A percentile compares a stretch with the other conserved stretches of the same genome.
These are phyloP conservation scores for Musca domestica DNA, from an alignment of 1,140 invertebrate species.

Conservation along the genomic window DNA sequence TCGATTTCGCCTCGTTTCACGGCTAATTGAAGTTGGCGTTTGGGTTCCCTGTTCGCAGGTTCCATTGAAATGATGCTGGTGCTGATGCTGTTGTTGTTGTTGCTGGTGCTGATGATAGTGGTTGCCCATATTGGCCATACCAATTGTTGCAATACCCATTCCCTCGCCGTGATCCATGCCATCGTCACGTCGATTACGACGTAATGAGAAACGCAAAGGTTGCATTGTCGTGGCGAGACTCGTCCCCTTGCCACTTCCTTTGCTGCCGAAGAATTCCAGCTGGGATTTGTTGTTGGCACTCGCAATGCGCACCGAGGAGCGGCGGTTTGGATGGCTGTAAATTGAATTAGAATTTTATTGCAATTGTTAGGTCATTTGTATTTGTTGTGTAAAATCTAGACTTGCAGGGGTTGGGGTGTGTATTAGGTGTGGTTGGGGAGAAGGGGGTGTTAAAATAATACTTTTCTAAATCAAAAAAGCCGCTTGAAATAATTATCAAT, in stretches of 20 bases:
- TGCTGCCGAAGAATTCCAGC: constrained; percentile 34
- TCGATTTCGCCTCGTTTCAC: constrained; percentile 63
- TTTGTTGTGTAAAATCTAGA: not conserved
- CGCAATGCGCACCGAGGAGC: constrained; percentile 40
- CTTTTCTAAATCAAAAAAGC: no score
- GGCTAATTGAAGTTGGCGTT: constrained; percentile 67
- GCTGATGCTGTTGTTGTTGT: constrained; percentile 24
- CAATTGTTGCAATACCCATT: not conserved
- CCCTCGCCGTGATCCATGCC: constrained; percentile 1
- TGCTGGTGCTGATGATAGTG: constrained; percentile 9
- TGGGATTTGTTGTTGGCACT: constrained; percentile 42
- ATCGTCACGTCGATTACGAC: constrained; percentile 2
- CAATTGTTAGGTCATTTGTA: not conserved
- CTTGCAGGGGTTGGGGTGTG: not conserved
- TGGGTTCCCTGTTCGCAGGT: constrained; percentile 65
- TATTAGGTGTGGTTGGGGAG: not conserved
- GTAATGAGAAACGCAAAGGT: constrained; percentile 12
- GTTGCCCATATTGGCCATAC: constrained; percentile 9
- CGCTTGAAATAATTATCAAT: no score
- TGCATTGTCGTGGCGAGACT: not conserved
- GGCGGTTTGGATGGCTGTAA: constrained; percentile 47
- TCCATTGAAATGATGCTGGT: constrained; percentile 26
- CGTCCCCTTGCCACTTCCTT: not conserved
- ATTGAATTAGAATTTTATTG: constrained; percentile 11
- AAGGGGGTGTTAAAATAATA: no score